Percentiles rank a stretch among this genome's conserved stretches.
Evolutionary conservation across 2,888 invertebrate genomes (phyloP).

Genomic region (Athrips mouffetella): DNA sequence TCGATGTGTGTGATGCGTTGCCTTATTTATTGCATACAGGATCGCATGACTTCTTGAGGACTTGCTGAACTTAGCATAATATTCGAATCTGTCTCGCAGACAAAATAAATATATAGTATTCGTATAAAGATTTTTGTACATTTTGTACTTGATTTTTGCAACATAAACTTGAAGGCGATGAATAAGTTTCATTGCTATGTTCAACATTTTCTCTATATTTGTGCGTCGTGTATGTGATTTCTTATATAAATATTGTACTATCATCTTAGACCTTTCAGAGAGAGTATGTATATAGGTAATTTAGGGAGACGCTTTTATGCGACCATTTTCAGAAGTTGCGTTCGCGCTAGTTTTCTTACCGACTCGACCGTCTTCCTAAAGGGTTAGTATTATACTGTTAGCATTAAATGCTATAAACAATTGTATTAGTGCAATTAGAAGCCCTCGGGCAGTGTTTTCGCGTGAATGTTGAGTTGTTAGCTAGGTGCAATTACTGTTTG

Average conservation of each 20-base stretch:
- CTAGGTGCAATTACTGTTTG: neutral
- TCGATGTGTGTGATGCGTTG: neutral
- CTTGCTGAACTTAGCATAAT: neutral
- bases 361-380: slow-evolving; percentile 30
- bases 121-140: too few relatives aligned
- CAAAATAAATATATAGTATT: too few relatives aligned
- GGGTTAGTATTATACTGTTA: slow-evolving; percentile 39
- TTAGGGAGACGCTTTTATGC: slow-evolving; percentile 3
- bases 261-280: neutral
- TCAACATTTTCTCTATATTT: too few relatives aligned
- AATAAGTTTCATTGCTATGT: too few relatives aligned
- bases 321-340: neutral
- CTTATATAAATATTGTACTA: neutral
- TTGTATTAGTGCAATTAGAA: slow-evolving; percentile 60
- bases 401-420: slow-evolving; percentile 39
- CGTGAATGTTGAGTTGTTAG: neutral
- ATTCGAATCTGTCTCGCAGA: neutral
- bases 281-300: too few relatives aligned
- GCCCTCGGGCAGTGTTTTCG: slow-evolving; percentile 49
- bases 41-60: neutral
- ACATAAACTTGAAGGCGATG: too few relatives aligned
- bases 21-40: neutral
- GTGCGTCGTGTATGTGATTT: too few relatives aligned
- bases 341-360: neutral
- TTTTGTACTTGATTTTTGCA: too few relatives aligned